Percentiles rank a stretch among this genome's conserved stretches.
Evolutionary conservation across 2,797 vertebrate genomes (phyloP).

Genomic region (Liasis olivaceus): DNA sequence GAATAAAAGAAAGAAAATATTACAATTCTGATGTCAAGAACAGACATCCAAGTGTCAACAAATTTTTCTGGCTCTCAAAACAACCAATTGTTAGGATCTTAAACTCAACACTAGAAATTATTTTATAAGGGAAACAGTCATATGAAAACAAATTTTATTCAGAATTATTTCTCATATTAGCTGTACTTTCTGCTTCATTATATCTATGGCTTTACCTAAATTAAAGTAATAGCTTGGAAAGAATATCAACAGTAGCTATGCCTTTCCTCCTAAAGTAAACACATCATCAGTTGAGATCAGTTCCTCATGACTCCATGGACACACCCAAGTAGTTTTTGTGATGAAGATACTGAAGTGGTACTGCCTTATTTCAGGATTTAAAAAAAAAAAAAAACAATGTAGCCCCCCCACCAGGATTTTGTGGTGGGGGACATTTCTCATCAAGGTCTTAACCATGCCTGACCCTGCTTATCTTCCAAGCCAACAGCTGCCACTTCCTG

Average conservation of each 20-base stretch:
- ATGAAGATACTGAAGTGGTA: not conserved
- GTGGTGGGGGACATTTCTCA: not conserved
- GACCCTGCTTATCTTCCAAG: not conserved
- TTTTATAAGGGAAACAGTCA: not conserved
- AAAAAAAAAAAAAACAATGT: not conserved
- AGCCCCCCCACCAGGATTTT: not conserved
- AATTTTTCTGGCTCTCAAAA: not conserved
- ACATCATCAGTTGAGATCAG: not conserved
- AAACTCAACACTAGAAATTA: not conserved
- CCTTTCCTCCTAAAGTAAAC: not conserved
- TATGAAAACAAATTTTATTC: not conserved
- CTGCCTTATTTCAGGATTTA: not conserved
- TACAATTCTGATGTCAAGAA: not conserved
- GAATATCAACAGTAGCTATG: not conserved
- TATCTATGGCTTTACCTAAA: not conserved
- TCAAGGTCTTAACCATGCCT: not conserved
- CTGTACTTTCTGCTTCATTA: not conserved
- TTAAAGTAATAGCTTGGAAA: not conserved
- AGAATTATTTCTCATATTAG: not conserved
- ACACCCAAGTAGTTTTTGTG: not conserved
- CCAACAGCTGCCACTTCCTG: not conserved
- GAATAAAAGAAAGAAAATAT: slow-evolving; percentile 29
- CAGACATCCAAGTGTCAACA: not conserved
- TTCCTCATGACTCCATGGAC: not conserved
- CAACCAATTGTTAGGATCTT: not conserved